Evolutionary conservation across 2,888 invertebrate species (phyloP).

Genomic region (Crepidodera aurea): DNA sequence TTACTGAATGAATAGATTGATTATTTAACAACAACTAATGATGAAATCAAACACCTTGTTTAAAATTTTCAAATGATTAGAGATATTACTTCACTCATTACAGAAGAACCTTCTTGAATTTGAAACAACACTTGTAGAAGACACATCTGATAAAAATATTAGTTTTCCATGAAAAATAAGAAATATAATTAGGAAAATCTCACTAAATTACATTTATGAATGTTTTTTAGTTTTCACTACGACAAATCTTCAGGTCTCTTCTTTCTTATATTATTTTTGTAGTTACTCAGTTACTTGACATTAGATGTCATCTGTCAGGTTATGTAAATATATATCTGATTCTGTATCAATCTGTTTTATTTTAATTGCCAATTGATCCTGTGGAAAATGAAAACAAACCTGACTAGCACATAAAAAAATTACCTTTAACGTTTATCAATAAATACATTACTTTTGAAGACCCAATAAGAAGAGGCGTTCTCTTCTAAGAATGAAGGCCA

Average conservation of each 20-base stretch:
- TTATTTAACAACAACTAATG: slow-evolving; percentile 20
- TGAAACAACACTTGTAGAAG: slow-evolving; percentile 29
- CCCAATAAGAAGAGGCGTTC: no score
- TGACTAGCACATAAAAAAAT: no score
- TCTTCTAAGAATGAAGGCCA: no score
- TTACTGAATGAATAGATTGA: slow-evolving; percentile 28
- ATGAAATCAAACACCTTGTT: slow-evolving; percentile 16
- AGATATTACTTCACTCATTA: slow-evolving; percentile 46
- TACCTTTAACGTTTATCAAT: no score
- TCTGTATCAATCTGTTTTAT: neutral
- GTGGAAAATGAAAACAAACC: no score
- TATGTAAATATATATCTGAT: neutral
- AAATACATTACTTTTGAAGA: no score
- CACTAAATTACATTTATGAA: slow-evolving; percentile 22
- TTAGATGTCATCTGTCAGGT: slow-evolving; percentile 5
- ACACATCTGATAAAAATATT: slow-evolving; percentile 44
- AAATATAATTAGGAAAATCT: slow-evolving; percentile 9
- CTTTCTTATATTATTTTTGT: slow-evolving; percentile 18
- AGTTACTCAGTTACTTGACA: slow-evolving; percentile 9
- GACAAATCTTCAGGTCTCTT: slow-evolving; percentile 16
- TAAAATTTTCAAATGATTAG: slow-evolving; percentile 21
- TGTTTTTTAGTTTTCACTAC: slow-evolving; percentile 24
- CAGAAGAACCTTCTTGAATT: slow-evolving; percentile 45
- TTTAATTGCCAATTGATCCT: no score
- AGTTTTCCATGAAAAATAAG: slow-evolving; percentile 9